Base-by-base conservation (phyloP, 2,888 invertebrate genomes). In the Hypercompe scribonia region DNA sequence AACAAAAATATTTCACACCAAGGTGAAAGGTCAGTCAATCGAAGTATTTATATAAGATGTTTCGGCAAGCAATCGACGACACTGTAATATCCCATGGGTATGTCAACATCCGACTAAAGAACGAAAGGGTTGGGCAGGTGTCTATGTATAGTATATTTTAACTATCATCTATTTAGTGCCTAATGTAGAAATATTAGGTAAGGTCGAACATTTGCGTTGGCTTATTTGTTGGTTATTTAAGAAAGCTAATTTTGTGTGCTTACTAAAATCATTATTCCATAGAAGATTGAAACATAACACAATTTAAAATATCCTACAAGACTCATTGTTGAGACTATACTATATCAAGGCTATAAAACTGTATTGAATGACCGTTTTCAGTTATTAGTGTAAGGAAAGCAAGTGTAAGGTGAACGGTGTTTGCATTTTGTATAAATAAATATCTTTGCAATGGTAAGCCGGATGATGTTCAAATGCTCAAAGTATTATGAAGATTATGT, bases 71-170 rank as follows among this genome's bases (percentile, higher is more conserved):
- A 63, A 64, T 65, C 18, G 61, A 71, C 42, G 13, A n/a, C 15
- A 31, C 58, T 21, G 39, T 28, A 58, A 71, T 66, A 31, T 58
- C 33, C 58, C 66, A 21, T n/a, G 71, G 24, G 58, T 33, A 42
- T 21, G 33, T 31, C 42, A 71, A 71, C 36, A 71, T 42, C 39
- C 39, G 33, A 33, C 33, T 66, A 71, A 66, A 42, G 65, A 71
- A 71, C 33, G 15, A 66, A 66, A 36, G 58, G 42, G 31, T 66
- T 66, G 54, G 42, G 65, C 39, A 42, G 31, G 31, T 31, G 31
- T 66, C 28, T 0, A 11, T 7, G 18, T 46, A 18, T 28, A 13
- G 13, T 50, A 50, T 50, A 24, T 50, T 10, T 28, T 28, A 58
- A n/a, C n/a, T 36, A 34, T 39, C 3, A 24, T 2, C 34, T 13